phyloP scores from a whole-genome alignment of 2,797 vertebrate species.

The Oreortyx pictus region DNA sequence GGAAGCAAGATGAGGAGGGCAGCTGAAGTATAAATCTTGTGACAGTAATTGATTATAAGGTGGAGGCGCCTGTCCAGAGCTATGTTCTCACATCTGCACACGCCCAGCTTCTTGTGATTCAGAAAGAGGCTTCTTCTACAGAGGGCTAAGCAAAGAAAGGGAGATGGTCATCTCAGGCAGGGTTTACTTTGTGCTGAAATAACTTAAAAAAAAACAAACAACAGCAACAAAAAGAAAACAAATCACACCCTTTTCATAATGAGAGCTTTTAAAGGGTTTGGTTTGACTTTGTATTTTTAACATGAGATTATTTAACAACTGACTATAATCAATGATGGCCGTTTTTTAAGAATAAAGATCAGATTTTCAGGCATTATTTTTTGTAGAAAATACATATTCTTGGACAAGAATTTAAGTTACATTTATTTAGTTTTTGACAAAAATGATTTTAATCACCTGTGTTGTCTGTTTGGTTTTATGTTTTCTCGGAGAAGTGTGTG shows the following conservation, averaged over 20 bases:
- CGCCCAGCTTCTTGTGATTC: neutral
- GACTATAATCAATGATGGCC: neutral
- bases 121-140: neutral
- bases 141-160: neutral
- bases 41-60: constrained; percentile 33
- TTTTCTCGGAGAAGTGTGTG: neutral
- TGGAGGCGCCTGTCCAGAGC: neutral
- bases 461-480: neutral
- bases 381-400: neutral
- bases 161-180: neutral
- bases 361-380: neutral
- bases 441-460: neutral
- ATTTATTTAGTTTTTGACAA: neutral
- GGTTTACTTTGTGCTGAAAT: neutral
- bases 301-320: neutral
- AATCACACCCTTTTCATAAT: neutral
- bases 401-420: neutral
- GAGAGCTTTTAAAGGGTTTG: neutral
- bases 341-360: neutral
- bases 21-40: neutral
- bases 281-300: rapidly evolving
- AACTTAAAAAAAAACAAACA: neutral
- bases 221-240: neutral
- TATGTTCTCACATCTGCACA: neutral
- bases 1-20: neutral